Evolutionary conservation across 2,888 invertebrate genomes (phyloP).

Genomic region (Saturnia japonica): DNA sequence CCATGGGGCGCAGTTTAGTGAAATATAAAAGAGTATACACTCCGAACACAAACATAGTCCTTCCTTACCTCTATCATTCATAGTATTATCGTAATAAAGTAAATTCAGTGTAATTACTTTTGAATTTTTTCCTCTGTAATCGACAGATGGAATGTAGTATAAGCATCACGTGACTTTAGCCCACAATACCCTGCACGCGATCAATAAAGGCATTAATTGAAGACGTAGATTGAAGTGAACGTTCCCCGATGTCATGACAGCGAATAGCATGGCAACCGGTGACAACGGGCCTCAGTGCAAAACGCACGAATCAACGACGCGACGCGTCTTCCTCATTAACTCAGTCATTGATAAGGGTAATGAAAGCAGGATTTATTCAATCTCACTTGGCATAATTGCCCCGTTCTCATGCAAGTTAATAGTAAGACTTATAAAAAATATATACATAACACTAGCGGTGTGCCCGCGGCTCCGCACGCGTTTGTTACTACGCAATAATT

Average conservation of each 20-base stretch:
- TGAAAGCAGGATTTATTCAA: conserved; percentile 40
- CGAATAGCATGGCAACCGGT: conserved; percentile 28
- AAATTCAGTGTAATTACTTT: neutral
- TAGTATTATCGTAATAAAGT: neutral
- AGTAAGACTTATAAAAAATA: neutral
- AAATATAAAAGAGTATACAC: too few species aligned
- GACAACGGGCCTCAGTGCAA: conserved; percentile 33
- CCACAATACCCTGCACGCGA: conserved; percentile 44
- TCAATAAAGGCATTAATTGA: conserved; percentile 57
- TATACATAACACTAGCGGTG: too few species aligned
- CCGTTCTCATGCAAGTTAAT: neutral
- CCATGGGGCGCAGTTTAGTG: too few species aligned
- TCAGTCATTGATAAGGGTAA: conserved; percentile 37
- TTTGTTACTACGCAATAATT: too few species aligned
- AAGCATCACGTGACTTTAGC: conserved; percentile 16
- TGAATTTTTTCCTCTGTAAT: neutral
- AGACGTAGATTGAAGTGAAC: conserved; percentile 33
- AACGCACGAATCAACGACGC: conserved; percentile 33
- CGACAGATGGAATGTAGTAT: neutral
- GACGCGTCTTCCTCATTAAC: conserved; percentile 33
- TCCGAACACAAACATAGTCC: too few species aligned
- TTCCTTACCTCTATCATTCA: too few species aligned
- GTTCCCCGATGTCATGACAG: conserved; percentile 44
- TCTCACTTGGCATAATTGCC: neutral
- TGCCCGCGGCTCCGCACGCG: too few species aligned